A percentile compares a stretch with the other conserved stretches of the same genome.
Evolutionary conservation across 2,113 vertebrate genomes (phyloP).

Genomic region (Casuarius casuarius): DNA sequence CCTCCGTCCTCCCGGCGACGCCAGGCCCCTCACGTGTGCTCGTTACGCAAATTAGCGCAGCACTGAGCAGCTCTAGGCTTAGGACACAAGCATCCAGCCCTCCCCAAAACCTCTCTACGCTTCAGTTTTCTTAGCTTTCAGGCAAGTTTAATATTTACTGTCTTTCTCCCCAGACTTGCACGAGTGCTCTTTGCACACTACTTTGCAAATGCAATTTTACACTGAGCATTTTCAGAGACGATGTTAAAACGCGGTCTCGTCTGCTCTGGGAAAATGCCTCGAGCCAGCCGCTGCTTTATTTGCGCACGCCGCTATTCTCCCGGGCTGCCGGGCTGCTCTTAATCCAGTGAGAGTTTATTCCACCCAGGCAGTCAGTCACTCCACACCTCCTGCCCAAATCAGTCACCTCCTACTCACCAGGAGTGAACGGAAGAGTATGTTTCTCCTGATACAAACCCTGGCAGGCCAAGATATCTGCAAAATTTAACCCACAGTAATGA

Average conservation of each 20-base stretch:
- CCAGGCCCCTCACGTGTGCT: neutral
- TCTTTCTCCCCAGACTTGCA: neutral
- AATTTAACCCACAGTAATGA: slow-evolving; percentile 63
- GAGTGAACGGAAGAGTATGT: slow-evolving; percentile 45
- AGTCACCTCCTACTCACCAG: slow-evolving; percentile 15
- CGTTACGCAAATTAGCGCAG: neutral
- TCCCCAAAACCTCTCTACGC: neutral
- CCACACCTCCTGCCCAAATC: neutral
- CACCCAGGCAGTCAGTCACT: too few relatives aligned
- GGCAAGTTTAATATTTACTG: neutral
- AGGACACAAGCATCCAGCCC: neutral
- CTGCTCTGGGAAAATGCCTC: neutral
- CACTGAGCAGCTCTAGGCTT: neutral
- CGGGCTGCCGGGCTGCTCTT: neutral
- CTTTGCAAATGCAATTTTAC: neutral
- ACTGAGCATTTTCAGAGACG: neutral
- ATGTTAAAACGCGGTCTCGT: neutral
- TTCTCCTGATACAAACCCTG: slow-evolving; percentile 60
- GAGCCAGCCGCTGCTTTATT: neutral
- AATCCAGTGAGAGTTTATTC: neutral
- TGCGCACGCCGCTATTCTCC: neutral
- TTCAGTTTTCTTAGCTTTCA: neutral
- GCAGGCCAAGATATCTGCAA: slow-evolving; percentile 62
- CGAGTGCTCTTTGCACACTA: neutral
- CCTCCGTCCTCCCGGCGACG: too few relatives aligned